Evolutionary conservation across 2,113 vertebrate species (phyloP).

Genomic region (Motacilla tschutschensis): DNA sequence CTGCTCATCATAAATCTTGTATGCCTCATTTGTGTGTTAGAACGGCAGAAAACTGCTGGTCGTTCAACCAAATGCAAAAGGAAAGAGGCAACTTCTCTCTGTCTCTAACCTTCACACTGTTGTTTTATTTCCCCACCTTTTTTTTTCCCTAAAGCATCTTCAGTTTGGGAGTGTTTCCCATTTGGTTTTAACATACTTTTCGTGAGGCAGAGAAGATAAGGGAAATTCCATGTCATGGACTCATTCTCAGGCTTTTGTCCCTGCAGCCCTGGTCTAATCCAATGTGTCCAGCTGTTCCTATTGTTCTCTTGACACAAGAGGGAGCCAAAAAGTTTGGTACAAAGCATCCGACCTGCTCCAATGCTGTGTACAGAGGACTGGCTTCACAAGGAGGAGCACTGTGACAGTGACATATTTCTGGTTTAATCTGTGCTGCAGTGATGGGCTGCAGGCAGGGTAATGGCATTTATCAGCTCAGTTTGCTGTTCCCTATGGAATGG

Average conservation of each 20-base stretch:
- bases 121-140: background rate
- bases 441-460: background rate
- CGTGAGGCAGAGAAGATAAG: background rate
- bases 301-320: constrained; percentile 46
- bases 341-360: background rate
- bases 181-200: background rate
- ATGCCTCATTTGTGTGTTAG: background rate
- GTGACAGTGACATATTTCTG: background rate
- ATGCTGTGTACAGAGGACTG: background rate
- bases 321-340: constrained; percentile 47
- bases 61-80: background rate
- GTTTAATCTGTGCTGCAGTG: background rate
- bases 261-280: background rate
- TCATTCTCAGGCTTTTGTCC: background rate
- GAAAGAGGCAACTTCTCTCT: background rate
- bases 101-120: background rate
- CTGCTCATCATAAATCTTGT: background rate
- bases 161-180: background rate
- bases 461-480: background rate
- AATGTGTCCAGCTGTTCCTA: background rate
- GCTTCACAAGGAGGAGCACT: background rate
- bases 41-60: background rate
- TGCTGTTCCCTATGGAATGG: background rate
- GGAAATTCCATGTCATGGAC: background rate
- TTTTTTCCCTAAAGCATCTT: background rate